Evolutionary conservation across 2,113 vertebrate genomes (phyloP).

Genomic region (Campylomormyrus numenius): DNA sequence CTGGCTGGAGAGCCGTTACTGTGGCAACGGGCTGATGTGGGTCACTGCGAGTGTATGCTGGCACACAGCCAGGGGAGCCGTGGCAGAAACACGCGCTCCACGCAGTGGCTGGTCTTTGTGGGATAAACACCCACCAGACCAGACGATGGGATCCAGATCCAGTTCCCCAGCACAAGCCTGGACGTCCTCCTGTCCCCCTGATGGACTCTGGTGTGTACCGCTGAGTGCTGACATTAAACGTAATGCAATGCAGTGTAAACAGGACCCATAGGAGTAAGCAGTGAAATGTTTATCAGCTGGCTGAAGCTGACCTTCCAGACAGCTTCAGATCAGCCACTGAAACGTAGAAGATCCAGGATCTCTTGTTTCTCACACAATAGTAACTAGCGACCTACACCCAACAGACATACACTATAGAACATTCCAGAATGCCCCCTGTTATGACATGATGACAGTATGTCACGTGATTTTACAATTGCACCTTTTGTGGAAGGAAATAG

Average conservation of each 20-base stretch:
- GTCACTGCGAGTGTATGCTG: background rate
- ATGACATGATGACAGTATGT: background rate
- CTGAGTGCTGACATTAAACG: background rate
- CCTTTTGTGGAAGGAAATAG: background rate
- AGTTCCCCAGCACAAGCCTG: background rate
- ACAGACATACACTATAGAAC: background rate
- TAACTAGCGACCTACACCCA: background rate
- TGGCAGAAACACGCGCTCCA: background rate
- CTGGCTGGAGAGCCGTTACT: background rate
- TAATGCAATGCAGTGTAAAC: background rate
- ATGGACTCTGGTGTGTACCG: background rate
- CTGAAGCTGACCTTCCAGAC: background rate
- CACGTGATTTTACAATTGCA: background rate
- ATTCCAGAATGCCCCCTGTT: background rate
- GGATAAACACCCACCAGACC: background rate
- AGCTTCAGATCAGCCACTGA: background rate
- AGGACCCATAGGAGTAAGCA: background rate
- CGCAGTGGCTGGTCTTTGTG: background rate
- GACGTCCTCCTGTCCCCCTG: background rate
- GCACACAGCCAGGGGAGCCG: background rate
- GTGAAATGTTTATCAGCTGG: background rate
- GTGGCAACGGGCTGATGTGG: background rate
- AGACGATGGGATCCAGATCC: background rate
- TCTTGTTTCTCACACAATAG: background rate
- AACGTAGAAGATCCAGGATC: background rate